Conservation (phyloP, 2,888 invertebrate species). For the Leptopilina syphax region DNA sequence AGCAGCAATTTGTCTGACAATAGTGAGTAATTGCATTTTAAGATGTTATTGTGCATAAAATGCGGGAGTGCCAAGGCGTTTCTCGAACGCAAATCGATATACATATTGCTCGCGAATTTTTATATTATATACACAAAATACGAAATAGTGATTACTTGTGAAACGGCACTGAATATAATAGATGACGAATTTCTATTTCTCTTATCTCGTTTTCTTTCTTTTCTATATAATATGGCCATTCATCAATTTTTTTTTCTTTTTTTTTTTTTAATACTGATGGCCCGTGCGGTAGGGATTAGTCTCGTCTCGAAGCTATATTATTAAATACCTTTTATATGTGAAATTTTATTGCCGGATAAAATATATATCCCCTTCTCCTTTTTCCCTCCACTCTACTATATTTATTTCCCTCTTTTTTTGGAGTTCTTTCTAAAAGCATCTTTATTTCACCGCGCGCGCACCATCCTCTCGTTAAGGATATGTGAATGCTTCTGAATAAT, state of each 20-base stretch:
- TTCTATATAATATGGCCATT: slow-evolving; percentile 50
- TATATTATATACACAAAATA: slow-evolving; percentile 50
- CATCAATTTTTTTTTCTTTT: slow-evolving; percentile 46
- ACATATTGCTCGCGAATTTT: neutral
- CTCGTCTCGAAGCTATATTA: neutral
- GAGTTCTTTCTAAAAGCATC: slow-evolving; percentile 7
- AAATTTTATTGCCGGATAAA: slow-evolving; percentile 13
- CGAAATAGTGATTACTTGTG: slow-evolving; percentile 51
- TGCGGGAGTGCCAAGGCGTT: slow-evolving; percentile 12
- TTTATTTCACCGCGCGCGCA: slow-evolving; percentile 9
- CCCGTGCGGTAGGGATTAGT: neutral
- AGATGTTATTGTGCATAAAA: slow-evolving; percentile 33
- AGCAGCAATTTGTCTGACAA: slow-evolving; percentile 25
- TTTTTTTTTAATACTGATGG: no score
- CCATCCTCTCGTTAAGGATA: slow-evolving; percentile 30
- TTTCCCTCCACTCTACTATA: neutral
- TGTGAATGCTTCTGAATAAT: slow-evolving; percentile 36
- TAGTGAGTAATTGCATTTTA: slow-evolving; percentile 31
- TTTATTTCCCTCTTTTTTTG: slow-evolving; percentile 14
- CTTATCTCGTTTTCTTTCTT: slow-evolving; percentile 55
- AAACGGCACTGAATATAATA: slow-evolving; percentile 17
- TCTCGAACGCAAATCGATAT: slow-evolving; percentile 30
- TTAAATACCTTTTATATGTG: neutral
- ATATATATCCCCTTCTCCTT: neutral
- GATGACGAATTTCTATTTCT: slow-evolving; percentile 45